Base-by-base conservation (phyloP, 2,797 vertebrate genomes). In the Darevskia nairensis region DNA sequence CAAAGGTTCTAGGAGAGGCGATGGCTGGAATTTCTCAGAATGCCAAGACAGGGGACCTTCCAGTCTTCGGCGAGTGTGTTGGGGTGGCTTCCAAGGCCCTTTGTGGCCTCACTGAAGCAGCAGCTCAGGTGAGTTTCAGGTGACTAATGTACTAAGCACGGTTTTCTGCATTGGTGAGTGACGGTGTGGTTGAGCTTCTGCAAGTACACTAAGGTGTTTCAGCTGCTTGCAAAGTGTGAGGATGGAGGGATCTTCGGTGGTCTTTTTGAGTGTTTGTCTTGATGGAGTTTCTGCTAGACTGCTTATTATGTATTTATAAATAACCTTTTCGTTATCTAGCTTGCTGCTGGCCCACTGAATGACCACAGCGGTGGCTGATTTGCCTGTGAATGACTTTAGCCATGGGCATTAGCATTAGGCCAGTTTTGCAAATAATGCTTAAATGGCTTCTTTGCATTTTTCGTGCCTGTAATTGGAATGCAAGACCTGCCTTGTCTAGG, bases 11-110 rank as follows among this genome's bases (percentile, higher is more conserved):
- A 1, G 99, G 99, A 4, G 99, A 99, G 95, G 98, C 99, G 0
- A 99, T 99, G 99, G 98, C 99, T 0, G 99, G 99, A 46, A 99
- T 99, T 95, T 99, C 99, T 8, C 99, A 99, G 95, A 98, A 99
- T 88, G 99, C 98, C 91, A 99, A 99, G 96, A 99, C 98, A 0
- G 98, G 98, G 6, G 98, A 99, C 92, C 98, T 99, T 90, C 94
- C 97, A 11, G 98, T 98, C 41, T 99, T 99, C 9, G 99, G 99
- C 71, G 98, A 99, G 87, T 98, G 98, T 75, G 99, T 99, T 88
- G 97, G 98, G n/a, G 97, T 98, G 90, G 99, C 99, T 0, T 99
- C 99, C 90, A 99, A 99, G 95, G 99, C 99, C 35, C 96, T 99
- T 84, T 99, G 99, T 91, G 99, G 99, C 66, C 97, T 99, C 91